These are phyloP conservation scores for Virgularia gustaviana DNA, from an alignment of 92 coral and sea anemone genomes.

Conservation along the genomic window DNA sequence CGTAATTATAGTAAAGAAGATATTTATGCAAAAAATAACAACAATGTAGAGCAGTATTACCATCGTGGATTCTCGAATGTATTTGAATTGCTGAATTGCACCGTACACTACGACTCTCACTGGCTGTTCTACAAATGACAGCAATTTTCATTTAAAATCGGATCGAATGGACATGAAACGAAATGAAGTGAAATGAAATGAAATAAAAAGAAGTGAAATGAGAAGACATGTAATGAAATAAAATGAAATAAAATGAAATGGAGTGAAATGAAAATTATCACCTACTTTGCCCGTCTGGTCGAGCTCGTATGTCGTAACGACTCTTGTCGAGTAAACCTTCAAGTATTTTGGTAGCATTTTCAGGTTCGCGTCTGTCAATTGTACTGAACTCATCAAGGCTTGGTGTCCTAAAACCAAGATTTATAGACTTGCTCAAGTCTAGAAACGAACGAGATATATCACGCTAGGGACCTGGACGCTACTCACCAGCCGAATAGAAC, in stretches of 20 bases:
- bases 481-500: too few species aligned
- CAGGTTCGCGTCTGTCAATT: constrained; percentile 82
- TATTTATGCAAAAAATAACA: neutral
- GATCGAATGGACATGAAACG: neutral
- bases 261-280: neutral
- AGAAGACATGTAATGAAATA: neutral
- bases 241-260: too few species aligned
- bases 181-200: too few species aligned
- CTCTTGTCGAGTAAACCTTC: constrained; percentile 45
- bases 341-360: constrained; percentile 67
- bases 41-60: constrained; percentile 31
- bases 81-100: constrained; percentile 83
- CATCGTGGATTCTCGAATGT: constrained; percentile 94
- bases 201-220: neutral
- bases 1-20: neutral
- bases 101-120: constrained; percentile 68
- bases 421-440: too few species aligned
- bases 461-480: too few species aligned
- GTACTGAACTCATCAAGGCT: constrained; percentile 43
- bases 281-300: constrained; percentile 73
- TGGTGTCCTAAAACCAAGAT: constrained; percentile 3
- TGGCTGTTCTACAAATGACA: constrained; percentile 58
- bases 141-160: neutral
- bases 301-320: constrained; percentile 65
- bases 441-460: too few species aligned